A percentile compares a stretch with the other conserved stretches of the same genome.
Evolutionary conservation across 2,888 invertebrate genomes (phyloP).

Genomic region (Lobophora halterata): DNA sequence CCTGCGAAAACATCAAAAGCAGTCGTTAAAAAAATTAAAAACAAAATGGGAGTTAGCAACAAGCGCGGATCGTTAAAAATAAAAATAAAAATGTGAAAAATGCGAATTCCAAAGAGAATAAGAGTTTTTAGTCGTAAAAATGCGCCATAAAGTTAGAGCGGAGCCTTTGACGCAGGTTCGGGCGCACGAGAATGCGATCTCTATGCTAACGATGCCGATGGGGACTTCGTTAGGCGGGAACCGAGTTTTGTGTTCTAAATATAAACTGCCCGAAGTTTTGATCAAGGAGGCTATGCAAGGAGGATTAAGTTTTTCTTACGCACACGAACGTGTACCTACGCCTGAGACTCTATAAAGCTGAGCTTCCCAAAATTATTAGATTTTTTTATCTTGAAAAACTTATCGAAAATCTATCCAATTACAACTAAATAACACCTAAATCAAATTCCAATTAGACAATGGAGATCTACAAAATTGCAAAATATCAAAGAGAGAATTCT

Average conservation of each 20-base stretch:
- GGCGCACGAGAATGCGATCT: conserved; percentile 30
- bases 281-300: no score
- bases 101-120: conserved; percentile 49
- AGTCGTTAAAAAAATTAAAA: conserved; percentile 38
- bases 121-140: conserved; percentile 47
- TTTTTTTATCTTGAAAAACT: no score
- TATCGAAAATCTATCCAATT: conserved; percentile 19
- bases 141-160: conserved; percentile 38
- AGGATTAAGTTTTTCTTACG: no score
- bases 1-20: conserved; percentile 25
- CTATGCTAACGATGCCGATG: conserved; percentile 27
- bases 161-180: conserved; percentile 32
- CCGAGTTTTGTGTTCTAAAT: conserved; percentile 28
- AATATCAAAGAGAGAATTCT: no score
- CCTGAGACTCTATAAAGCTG: no score
- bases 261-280: conserved; percentile 17
- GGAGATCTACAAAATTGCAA: no score
- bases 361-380: no score
- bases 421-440: conserved; percentile 3
- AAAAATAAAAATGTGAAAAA: conserved; percentile 42
- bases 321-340: no score
- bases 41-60: conserved; percentile 49
- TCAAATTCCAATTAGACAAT: conserved; percentile 15
- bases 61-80: conserved; percentile 39
- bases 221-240: conserved; percentile 26